These are phyloP conservation scores for Notoglanidium macrostoma DNA, from an alignment of 2,797 vertebrate species.

Conservation along the genomic window DNA sequence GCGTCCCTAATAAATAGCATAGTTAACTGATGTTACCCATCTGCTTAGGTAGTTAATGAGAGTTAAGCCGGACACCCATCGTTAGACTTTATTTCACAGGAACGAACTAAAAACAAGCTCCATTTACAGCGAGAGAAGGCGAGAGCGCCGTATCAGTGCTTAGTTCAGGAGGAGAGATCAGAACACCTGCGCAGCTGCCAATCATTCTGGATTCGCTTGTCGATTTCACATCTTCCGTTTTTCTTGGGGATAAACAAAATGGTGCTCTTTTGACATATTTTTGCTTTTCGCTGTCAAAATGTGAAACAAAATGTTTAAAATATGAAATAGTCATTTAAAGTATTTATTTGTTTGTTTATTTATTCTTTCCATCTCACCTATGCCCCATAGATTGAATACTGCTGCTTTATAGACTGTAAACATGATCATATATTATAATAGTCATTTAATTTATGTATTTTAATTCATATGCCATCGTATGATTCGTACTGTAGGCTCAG, in stretches of 20 bases:
- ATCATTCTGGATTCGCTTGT: not conserved
- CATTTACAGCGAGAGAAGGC: not conserved
- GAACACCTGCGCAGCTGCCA: not conserved
- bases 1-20: not conserved
- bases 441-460: not conserved
- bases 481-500: slow-evolving; percentile 62
- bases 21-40: not conserved
- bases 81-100: not conserved
- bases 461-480: not conserved
- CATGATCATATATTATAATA: not conserved
- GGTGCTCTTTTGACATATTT: not conserved
- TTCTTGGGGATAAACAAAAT: not conserved
- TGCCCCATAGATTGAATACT: not conserved
- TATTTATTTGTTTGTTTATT: not conserved
- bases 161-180: not conserved
- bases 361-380: not conserved
- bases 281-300: not conserved
- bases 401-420: not conserved
- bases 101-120: not conserved
- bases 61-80: not conserved
- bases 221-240: not conserved
- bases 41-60: not conserved
- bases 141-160: too few relatives aligned
- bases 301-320: not conserved
- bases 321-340: not conserved